Evolutionary conservation across 2,888 invertebrate genomes (phyloP), one percentile per base, ranked within the genome.

Genomic region (Polyommatus icarus): DNA sequence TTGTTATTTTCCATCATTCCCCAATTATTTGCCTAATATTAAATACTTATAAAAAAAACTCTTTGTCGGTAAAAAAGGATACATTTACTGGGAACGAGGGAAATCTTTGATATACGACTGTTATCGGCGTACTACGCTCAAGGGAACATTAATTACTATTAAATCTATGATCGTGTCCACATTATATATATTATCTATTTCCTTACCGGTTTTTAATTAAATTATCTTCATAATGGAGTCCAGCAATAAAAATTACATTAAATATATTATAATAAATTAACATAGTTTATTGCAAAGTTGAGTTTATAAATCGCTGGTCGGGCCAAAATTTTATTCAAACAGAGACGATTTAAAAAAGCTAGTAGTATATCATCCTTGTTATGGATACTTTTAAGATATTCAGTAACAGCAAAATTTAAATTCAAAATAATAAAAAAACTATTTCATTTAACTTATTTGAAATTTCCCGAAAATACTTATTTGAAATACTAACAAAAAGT

Each of bases 201-300:
- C 54, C 24, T 50, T 15, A 54, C 75, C 75, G 50, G 75, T 54
- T 75, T 75, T 50, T 54, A 75, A 75, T 75, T 75, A 75, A 75
- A 75, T 54, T 75, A 54, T 75, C 75, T 75, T 67, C 29, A 75
- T 75, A 54, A 54, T 40, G 73, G 73, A 46, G 20, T 24, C 20
- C 12, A 1, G 73, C 24, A 50, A 73, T 73, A 73, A 73, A 73
- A 73, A 46, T 73, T 73, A 73, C 73, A 46, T 73, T 24, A 46
- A 73, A 73, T 73, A 73, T 73, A 73, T 73, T 50, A 50, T 73
- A 73, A 73, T 73, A 73, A 40, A 73, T 73, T 73, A 73, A 46
- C 46, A 46, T 73, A 46, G 46, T 46, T 46, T 73, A 73, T 46
- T 73, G 73, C 73, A 12, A 73, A 73, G 40, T n/a, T 71, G n/a